phyloP scores from a whole-genome alignment of 2,888 invertebrate genomes.

The Campaea margaritaria region DNA sequence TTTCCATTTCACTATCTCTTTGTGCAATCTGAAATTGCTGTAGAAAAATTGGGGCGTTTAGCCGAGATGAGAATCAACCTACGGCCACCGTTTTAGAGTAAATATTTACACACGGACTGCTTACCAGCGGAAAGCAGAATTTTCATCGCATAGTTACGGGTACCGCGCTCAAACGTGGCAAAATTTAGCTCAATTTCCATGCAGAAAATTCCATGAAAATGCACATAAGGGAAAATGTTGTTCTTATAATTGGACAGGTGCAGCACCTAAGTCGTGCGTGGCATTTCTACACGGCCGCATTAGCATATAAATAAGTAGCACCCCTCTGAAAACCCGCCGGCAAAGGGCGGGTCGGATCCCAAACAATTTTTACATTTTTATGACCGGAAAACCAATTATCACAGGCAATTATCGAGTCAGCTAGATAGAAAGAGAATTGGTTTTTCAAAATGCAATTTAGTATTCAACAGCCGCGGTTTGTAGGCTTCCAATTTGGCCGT shows the following conservation, averaged over 20 bases:
- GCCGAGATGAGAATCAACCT: constrained; percentile 34
- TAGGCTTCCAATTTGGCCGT: constrained; percentile 46
- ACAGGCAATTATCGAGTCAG: constrained; percentile 79
- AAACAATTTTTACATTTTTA: constrained; percentile 75
- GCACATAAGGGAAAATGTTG: constrained; percentile 75
- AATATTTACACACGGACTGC: constrained; percentile 62
- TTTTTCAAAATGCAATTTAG: constrained; percentile 64
- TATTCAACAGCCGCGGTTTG: constrained; percentile 47
- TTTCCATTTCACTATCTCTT: constrained; percentile 21
- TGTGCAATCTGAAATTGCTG: constrained; percentile 26
- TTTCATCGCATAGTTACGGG: constrained; percentile 42
- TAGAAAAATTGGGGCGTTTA: constrained; percentile 29
- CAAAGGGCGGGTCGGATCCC: constrained; percentile 63
- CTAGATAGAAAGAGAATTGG: constrained; percentile 67
- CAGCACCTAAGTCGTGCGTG: constrained; percentile 76
- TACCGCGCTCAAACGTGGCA: constrained; percentile 59
- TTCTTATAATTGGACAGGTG: constrained; percentile 82
- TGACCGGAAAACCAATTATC: constrained; percentile 80
- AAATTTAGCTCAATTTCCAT: constrained; percentile 72
- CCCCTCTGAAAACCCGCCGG: constrained; percentile 65
- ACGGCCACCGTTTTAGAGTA: constrained; percentile 44
- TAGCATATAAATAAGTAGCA: constrained; percentile 82
- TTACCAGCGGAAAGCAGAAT: constrained; percentile 56
- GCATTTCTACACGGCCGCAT: constrained; percentile 72
- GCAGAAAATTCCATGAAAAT: constrained; percentile 79